Evolutionary conservation across 2,113 vertebrate species (phyloP), one percentile per base, ranked within the genome.

Genomic region (Antechinus stuartii): DNA sequence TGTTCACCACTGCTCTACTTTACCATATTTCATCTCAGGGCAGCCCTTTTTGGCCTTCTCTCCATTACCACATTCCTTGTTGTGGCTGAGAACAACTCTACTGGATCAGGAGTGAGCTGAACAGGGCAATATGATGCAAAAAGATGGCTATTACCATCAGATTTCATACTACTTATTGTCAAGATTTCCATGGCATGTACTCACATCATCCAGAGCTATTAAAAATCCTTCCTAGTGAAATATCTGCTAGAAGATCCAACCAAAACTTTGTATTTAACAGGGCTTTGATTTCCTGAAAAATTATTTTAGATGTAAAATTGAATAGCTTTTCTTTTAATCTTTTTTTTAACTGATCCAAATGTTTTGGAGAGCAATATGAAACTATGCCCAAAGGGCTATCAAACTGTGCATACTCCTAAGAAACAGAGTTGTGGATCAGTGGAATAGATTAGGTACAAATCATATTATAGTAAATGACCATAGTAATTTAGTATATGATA

Each of bases 221-320:
- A 68, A 68, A 68, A 68, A 35, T 35, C 14, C 35, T 76, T 76
- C 7, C 35, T 6, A 42, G 68, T 76, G 19, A 76, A 42, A 76
- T 22, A 76, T 5, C 1, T 76, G 35, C 35, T 42, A 1, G 95
- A 97, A 96, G 96, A 98, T 98, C 98, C 97, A 94, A 98, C 96
- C 98, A 96, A 98, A 98, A 90, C 98, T 97, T 98, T 97, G 95
- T 99, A 98, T 98, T 96, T 98, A 91, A 98, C 97, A 95, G 98
- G 98, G 90, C 98, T 99, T 96, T 98, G 98, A 95, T 98, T 99
- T 98, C 98, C 98, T 61, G 98, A 98, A 96, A 97, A 99, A 30
- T 98, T 97, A 16, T 97, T 97, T 98, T 99, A 97, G 99, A 95
- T 97, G 96, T 98, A 96, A 97, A 98, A 97, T 98, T 98, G 98